These are phyloP conservation scores for Cranoglanis bouderius DNA, from an alignment of 2,113 vertebrate genomes.

Conservation along the genomic window DNA sequence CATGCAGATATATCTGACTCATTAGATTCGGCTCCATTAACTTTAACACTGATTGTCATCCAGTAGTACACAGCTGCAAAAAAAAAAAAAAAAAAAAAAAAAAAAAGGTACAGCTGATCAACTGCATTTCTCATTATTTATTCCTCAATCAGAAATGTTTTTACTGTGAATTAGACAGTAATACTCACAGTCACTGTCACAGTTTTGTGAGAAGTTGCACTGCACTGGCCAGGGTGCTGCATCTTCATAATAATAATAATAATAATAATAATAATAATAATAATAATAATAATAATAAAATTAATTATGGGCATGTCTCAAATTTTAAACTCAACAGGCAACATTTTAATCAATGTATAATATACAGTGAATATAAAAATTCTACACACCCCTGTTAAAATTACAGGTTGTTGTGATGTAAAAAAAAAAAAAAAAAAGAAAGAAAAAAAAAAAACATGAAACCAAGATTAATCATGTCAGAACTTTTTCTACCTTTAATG, in stretches of 20 bases:
- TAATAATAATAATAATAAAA: neutral
- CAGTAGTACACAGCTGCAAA: conserved; percentile 45
- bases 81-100: neutral
- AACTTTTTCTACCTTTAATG: neutral
- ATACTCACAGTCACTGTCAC: conserved; percentile 26
- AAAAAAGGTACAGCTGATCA: neutral
- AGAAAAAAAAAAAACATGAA: neutral
- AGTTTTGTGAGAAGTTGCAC: conserved; percentile 16
- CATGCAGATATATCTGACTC: neutral
- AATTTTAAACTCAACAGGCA: neutral
- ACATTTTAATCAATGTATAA: neutral
- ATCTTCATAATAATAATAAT: neutral
- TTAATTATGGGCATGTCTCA: neutral
- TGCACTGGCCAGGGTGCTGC: neutral
- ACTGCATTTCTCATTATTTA: neutral
- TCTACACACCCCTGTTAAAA: neutral
- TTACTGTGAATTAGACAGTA: neutral
- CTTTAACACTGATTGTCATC: conserved; percentile 31
- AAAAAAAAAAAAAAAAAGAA: neutral
- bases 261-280: too few species aligned
- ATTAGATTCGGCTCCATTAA: neutral
- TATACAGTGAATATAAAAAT: neutral
- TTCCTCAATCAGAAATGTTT: neutral
- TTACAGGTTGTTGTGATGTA: neutral
- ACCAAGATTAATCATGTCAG: neutral